Evolutionary conservation across 2,888 invertebrate genomes (phyloP), one percentile per base, ranked within the genome.

Genomic region (Diaprepes abbreviatus): DNA sequence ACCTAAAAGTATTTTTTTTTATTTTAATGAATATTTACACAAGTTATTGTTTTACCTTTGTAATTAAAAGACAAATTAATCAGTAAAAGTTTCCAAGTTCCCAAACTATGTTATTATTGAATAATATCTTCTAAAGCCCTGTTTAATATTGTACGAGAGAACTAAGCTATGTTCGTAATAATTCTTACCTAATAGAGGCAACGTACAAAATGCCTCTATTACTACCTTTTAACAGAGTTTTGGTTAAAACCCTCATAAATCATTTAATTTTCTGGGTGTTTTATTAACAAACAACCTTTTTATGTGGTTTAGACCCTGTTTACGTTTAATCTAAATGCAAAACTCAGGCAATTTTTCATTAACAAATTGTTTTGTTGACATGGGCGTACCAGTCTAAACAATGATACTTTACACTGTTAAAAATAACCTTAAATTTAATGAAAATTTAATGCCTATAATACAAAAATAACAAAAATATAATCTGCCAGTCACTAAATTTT

Each of bases 141-240:
- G 4, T 40, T 40, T 40, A 40, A 40, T 9, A 14, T 14, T 36
- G 36, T 36, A 7, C 17, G 17, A 7, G 16, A 9, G 9, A 40
- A 40, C 17, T 40, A 40, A 17, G 17, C 10, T 2, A 9, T 17
- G 9, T 4, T 17, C 17, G 16, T 9, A 17, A 40, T 40, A 16
- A n/a, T 17, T 17, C 40, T 40, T n/a, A n/a, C n/a, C 17, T 1
- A 40, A 7, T 3, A 17, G 17, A 40, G 17, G 40, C 17, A 16
- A 40, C 40, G 17, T 40, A 40, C 40, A 40, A 40, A 40, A 40
- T 40, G 17, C 17, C 40, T 17, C 40, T 17, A 17, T 40, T 17
- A 40, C 17, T 40, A 40, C 17, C 40, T 17, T 40, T 40, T 17
- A 40, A 40, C 9, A 40, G 17, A 2, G 16, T 40, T 40, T 16